Evolutionary conservation across 2,113 vertebrate species (phyloP).

Genomic region (Amia ocellicauda): DNA sequence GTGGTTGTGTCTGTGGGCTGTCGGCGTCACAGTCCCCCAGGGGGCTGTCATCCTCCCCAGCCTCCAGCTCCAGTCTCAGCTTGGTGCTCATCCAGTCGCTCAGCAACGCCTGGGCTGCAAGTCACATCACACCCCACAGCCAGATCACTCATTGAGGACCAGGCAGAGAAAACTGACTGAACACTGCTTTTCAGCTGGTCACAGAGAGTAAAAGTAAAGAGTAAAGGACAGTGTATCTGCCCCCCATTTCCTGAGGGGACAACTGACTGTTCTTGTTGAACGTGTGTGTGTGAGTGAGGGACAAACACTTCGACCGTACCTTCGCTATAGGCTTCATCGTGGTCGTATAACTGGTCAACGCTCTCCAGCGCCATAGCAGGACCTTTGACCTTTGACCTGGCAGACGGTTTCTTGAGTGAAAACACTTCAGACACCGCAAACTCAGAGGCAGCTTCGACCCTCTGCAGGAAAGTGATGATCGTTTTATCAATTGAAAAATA

Average conservation of each 20-base stretch:
- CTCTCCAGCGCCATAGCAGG: conserved; percentile 53
- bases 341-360: conserved; percentile 65
- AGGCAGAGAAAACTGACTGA: too few relatives aligned
- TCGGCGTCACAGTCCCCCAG: conserved; percentile 33
- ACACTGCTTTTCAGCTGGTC: too few relatives aligned
- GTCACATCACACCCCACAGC: not conserved
- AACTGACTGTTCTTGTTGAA: too few relatives aligned
- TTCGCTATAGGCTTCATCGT: conserved; percentile 74
- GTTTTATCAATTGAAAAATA: too few relatives aligned
- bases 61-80: conserved; percentile 66
- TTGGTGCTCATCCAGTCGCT: conserved; percentile 79
- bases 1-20: conserved; percentile 21
- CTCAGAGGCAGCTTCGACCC: conserved; percentile 67
- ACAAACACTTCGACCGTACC: conserved; percentile 61
- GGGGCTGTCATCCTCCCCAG: conserved; percentile 56
- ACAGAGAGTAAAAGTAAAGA: too few relatives aligned
- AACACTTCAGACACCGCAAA: conserved; percentile 72
- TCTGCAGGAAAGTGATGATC: conserved; percentile 62
- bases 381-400: conserved; percentile 29
- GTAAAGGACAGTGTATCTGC: too few relatives aligned
- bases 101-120: conserved; percentile 78
- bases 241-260: too few relatives aligned
- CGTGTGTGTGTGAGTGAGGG: too few relatives aligned
- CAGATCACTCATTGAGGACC: too few relatives aligned
- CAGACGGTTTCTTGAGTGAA: conserved; percentile 50